Conservation (phyloP, 2,113 vertebrate genomes). For the Labeo catla region DNA sequence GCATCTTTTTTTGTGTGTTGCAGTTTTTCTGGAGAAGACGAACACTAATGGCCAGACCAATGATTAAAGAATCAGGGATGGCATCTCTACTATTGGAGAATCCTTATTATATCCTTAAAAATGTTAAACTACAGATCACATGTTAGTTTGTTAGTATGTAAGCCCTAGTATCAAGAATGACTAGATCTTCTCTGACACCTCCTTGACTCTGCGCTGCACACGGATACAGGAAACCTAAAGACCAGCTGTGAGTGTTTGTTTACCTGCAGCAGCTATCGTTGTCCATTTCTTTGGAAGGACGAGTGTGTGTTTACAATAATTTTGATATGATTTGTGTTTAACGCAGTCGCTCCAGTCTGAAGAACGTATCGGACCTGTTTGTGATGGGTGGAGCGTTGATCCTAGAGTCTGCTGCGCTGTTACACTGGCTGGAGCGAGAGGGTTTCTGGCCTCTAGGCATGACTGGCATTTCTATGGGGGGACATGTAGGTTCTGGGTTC, state of each 20-base stretch:
- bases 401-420: conserved; percentile 90
- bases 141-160: neutral
- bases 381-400: conserved; percentile 98
- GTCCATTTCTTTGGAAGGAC: neutral
- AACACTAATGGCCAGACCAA: conserved; percentile 93
- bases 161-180: neutral
- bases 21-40: conserved; percentile 95
- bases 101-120: conserved; percentile 97
- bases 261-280: neutral
- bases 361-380: conserved; percentile 97
- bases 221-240: conserved; percentile 97
- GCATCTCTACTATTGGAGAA: conserved; percentile 95
- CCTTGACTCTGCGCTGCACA: conserved; percentile 86
- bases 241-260: conserved; percentile 89
- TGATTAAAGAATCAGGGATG: conserved; percentile 96
- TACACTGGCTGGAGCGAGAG: conserved; percentile 95
- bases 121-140: neutral
- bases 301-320: neutral
- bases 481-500: conserved; percentile 84
- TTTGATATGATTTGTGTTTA: conserved; percentile 55
- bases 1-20: conserved; percentile 30
- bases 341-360: conserved; percentile 90
- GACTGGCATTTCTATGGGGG: conserved; percentile 99
- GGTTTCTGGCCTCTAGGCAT: conserved; percentile 96
- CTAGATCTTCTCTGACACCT: conserved; percentile 53